Percentiles rank a stretch among this genome's conserved stretches.
phyloP scores from a whole-genome alignment of 2,113 vertebrate species.

The Amblyopsis rosae region DNA sequence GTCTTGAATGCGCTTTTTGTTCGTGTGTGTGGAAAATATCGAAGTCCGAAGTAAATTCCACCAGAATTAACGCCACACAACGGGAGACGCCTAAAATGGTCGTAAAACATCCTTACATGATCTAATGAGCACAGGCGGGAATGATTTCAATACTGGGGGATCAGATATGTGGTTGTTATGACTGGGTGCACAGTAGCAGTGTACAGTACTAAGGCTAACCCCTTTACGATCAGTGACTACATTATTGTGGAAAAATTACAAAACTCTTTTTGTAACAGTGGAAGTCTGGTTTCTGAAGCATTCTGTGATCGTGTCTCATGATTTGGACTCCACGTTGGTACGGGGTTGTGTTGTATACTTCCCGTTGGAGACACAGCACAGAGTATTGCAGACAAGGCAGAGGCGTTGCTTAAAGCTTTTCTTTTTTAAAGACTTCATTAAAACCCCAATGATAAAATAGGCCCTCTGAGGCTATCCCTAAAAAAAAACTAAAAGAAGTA shows the following conservation, averaged over 20 bases:
- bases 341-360: conserved; percentile 54
- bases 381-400: conserved; percentile 98
- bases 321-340: conserved; percentile 52
- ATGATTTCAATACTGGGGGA: conserved; percentile 32
- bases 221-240: conserved; percentile 50
- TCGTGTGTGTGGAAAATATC: conserved; percentile 7
- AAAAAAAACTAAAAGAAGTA: conserved; percentile 47
- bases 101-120: conserved; percentile 1
- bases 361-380: conserved; percentile 79
- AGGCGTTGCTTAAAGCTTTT: conserved; percentile 99
- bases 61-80: conserved; percentile 43
- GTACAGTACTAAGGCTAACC: conserved; percentile 73
- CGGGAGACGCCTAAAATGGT: conserved; percentile 52
- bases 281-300: conserved; percentile 62
- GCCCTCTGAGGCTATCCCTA: conserved; percentile 89
- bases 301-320: conserved; percentile 74
- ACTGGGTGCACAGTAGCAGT: conserved; percentile 58
- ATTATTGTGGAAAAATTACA: conserved; percentile 47
- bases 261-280: conserved; percentile 71
- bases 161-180: conserved; percentile 63
- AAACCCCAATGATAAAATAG: conserved; percentile 88
- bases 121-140: not conserved
- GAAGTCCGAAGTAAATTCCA: conserved; percentile 39
- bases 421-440: conserved; percentile 98
- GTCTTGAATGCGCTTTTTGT: conserved; percentile 19